These are phyloP conservation scores for Hemitrygon akajei DNA, from an alignment of 2,797 vertebrate genomes.

Conservation along the genomic window DNA sequence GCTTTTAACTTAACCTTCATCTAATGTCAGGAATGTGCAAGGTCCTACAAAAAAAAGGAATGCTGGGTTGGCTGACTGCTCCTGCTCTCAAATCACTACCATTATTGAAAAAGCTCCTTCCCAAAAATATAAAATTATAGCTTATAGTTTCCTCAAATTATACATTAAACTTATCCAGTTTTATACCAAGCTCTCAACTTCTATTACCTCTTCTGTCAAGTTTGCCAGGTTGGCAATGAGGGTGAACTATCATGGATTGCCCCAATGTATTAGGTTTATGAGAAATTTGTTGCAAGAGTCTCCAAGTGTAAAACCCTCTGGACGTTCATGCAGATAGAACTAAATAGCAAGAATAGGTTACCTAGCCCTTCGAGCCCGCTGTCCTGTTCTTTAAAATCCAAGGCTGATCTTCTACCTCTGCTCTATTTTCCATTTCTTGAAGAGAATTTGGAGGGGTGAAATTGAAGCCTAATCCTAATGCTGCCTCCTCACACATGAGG, in stretches of 20 bases:
- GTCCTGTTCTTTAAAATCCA: too few species aligned
- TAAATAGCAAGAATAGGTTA: too few species aligned
- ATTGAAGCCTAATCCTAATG: neutral
- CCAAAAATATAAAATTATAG: neutral
- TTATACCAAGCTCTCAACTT: neutral
- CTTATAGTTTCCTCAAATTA: neutral
- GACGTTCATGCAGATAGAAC: neutral
- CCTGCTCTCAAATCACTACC: neutral
- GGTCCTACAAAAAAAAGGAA: conserved; percentile 12
- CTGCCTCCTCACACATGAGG: neutral
- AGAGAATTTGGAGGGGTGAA: too few species aligned
- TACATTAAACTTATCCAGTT: neutral
- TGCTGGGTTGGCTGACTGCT: conserved; percentile 14
- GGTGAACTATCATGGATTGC: neutral
- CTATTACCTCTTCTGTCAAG: neutral
- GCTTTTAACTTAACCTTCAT: conserved; percentile 69
- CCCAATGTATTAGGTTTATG: neutral
- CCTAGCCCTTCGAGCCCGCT: too few species aligned
- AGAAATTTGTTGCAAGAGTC: neutral
- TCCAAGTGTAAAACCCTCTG: neutral
- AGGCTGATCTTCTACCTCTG: too few species aligned
- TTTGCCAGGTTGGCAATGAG: neutral
- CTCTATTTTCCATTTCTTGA: too few species aligned
- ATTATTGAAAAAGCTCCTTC: neutral
- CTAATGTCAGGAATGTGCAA: conserved; percentile 65